These are phyloP conservation scores for Malurus elegans DNA, from an alignment of 2,113 vertebrate species.

Conservation along the genomic window DNA sequence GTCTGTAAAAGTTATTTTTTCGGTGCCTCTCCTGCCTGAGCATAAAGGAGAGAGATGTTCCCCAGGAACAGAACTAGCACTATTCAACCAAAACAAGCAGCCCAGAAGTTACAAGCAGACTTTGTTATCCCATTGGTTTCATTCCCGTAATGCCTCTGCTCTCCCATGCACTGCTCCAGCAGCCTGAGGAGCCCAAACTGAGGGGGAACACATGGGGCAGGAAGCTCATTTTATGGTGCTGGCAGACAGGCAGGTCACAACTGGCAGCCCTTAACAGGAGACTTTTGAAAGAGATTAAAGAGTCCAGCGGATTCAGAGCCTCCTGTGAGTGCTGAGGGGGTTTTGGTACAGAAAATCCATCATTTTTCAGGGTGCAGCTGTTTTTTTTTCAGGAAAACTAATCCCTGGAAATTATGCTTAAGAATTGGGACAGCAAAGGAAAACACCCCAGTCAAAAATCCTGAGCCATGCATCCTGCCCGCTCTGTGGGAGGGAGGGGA, in stretches of 20 bases:
- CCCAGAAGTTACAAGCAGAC: background rate
- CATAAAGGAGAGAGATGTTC: background rate
- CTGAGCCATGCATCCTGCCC: accelerated
- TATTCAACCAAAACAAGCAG: background rate
- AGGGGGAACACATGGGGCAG: background rate
- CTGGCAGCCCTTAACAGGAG: background rate
- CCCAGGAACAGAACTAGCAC: background rate
- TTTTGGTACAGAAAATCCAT: background rate
- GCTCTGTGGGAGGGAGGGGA: background rate
- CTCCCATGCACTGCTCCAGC: background rate
- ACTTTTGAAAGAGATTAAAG: background rate
- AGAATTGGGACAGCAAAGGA: background rate
- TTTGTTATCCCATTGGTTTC: background rate
- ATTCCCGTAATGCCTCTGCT: background rate
- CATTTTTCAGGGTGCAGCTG: background rate
- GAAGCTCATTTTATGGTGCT: constrained; percentile 2
- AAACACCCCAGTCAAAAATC: background rate
- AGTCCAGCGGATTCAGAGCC: background rate
- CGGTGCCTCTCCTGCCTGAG: background rate
- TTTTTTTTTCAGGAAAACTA: background rate
- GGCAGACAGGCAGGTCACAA: background rate
- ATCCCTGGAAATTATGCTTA: background rate
- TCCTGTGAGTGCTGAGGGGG: background rate
- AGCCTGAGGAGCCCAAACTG: background rate
- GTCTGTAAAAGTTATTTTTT: background rate